phyloP scores from a whole-genome alignment of 2,797 vertebrate species.

The Myripristis jacobus region DNA sequence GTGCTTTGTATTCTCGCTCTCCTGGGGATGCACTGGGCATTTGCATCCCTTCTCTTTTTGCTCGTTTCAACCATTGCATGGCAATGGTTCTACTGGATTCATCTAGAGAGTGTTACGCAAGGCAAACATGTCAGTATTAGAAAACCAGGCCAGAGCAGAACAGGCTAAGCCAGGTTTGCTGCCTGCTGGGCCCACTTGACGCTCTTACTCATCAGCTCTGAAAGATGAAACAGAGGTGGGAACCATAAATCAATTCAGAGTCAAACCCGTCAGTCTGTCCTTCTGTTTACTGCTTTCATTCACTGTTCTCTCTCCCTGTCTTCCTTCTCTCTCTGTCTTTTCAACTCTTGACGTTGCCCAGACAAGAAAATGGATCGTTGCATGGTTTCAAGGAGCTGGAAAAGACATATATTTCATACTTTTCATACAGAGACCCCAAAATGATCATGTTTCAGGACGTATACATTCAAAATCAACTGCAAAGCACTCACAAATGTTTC shows the following conservation, averaged over 20 bases:
- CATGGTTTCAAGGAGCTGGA: too few species aligned
- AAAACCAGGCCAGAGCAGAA: constrained; percentile 13
- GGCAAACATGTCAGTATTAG: constrained; percentile 11
- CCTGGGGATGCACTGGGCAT: not conserved
- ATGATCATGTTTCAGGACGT: too few species aligned
- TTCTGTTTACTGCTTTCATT: constrained; percentile 1
- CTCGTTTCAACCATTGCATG: not conserved
- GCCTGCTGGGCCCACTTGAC: not conserved
- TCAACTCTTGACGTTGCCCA: not conserved
- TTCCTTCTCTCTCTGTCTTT: too few species aligned
- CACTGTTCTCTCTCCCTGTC: not conserved
- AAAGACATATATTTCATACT: too few species aligned
- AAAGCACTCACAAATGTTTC: too few species aligned
- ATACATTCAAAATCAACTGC: too few species aligned
- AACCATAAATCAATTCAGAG: not conserved
- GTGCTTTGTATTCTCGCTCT: not conserved
- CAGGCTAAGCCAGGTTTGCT: not conserved
- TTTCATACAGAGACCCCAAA: too few species aligned
- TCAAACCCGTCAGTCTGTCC: not conserved
- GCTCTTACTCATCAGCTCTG: constrained; percentile 6
- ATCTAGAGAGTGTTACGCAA: constrained; percentile 7
- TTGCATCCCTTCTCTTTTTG: not conserved
- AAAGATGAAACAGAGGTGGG: constrained; percentile 17
- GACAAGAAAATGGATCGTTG: too few species aligned
- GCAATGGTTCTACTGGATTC: constrained; percentile 6